These are phyloP conservation scores for Pygoscelis adeliae DNA, from an alignment of 2,113 vertebrate species.

Conservation along the genomic window DNA sequence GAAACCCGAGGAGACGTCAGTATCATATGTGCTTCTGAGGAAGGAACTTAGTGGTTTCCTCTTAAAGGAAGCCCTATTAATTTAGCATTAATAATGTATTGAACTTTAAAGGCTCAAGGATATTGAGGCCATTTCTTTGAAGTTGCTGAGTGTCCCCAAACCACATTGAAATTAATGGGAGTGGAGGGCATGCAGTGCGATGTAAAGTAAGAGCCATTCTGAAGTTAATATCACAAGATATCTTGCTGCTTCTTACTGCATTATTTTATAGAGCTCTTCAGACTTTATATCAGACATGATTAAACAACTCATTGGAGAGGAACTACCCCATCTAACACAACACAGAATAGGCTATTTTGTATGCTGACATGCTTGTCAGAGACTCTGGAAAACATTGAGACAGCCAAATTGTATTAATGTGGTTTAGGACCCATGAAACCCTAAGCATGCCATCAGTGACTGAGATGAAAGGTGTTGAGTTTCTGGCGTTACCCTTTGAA, in stretches of 20 bases:
- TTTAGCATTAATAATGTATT: slow-evolving; percentile 59
- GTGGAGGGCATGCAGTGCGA: not conserved
- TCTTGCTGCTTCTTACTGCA: not conserved
- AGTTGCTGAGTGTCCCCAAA: slow-evolving; percentile 3
- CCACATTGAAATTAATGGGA: not conserved
- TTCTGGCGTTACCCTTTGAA: not conserved
- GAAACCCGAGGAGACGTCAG: not conserved
- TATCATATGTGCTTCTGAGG: not conserved
- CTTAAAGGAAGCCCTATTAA: slow-evolving; percentile 53
- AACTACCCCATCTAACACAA: not conserved
- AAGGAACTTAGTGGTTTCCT: slow-evolving; percentile 57
- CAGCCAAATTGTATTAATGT: not conserved
- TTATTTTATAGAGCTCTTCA: not conserved
- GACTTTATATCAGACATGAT: not conserved
- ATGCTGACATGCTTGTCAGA: not conserved
- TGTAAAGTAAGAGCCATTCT: not conserved
- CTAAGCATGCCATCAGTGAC: not conserved
- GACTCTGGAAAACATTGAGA: not conserved
- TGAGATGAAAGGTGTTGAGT: not conserved
- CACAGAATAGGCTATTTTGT: not conserved
- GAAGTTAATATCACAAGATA: not conserved
- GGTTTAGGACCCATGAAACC: not conserved
- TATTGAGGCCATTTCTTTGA: slow-evolving; percentile 47
- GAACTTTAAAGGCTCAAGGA: slow-evolving; percentile 28
- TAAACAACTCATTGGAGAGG: not conserved